Base-by-base conservation (phyloP, 1,140 invertebrate genomes). In the Drusus annulatus region DNA sequence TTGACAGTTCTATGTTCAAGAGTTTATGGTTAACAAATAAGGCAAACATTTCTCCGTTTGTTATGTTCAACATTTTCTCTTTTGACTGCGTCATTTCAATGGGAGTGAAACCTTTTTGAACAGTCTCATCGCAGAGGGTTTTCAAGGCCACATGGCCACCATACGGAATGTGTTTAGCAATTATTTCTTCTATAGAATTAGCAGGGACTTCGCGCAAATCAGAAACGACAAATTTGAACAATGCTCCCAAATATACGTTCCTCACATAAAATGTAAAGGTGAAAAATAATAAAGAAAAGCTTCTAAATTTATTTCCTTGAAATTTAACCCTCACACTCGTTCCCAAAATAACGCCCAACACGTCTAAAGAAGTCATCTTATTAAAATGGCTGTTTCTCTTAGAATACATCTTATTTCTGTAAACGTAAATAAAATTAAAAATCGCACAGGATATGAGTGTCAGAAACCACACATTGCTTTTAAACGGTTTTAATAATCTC, bases 181-280 rank as follows among this genome's bases (percentile, higher is more conserved):
- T 16, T 31, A 75, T 28, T 75, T 75, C 52, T 17, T 28, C 15
- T 13, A 75, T 31, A 1, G 23, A 28, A 31, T 25, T 19, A n/a
- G 71, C 50, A 2, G 8, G 71, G 1, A 16, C 16, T 3, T 58
- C 54, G 0, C 31, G 16, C 8, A 75, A 28, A 36, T 75, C 71
- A 5, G 71, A 58, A 17, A 75, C 16, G 6, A 75, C 6, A 28
- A 58, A 75, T 21, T 58, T 75, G 10, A 58, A 75, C 3, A 75
- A 17, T 1, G 13, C 16, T 19, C 21, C 71, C 52, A 75, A 17
- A 19, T 58, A 75, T 31, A 58, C 7, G 31, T 75, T 75, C 5
- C 71, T n/a, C 1, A 75, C 25, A n/a, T 58, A 36, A 75, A 75
- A 75, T 31, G 52, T 19, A 54, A 73, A 73, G 13, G 4, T 2